A percentile compares a stretch with the other conserved stretches of the same genome.
Evolutionary conservation across 30 jellyfish, hydroid and myxozoan genomes (phyloP).

Genomic region (Aurelia sp.): DNA sequence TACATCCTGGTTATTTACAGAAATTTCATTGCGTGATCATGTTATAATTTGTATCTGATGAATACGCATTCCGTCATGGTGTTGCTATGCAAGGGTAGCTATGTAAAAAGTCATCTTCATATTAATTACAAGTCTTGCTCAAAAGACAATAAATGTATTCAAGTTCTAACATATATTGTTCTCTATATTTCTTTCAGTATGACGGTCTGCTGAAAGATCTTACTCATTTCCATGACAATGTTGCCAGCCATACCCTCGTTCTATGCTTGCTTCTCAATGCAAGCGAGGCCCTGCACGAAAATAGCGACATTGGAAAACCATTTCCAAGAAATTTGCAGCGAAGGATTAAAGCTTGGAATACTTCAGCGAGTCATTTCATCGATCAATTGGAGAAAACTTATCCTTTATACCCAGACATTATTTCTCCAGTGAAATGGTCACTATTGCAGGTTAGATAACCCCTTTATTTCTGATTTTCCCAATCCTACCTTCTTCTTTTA

Average conservation of each 20-base stretch:
- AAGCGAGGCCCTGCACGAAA: slow-evolving; percentile 18
- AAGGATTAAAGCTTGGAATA: slow-evolving; percentile 49
- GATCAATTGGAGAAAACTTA: slow-evolving; percentile 18
- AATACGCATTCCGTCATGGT: too few relatives aligned
- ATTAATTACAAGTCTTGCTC: too few relatives aligned
- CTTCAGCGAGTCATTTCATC: slow-evolving; percentile 69
- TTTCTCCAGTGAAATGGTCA: slow-evolving; percentile 23
- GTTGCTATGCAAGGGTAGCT: too few relatives aligned
- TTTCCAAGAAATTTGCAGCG: slow-evolving; percentile 14
- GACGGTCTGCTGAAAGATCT: slow-evolving; percentile 55
- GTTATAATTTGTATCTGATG: too few relatives aligned
- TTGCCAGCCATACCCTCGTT: slow-evolving; percentile 37
- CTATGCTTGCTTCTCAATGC: slow-evolving; percentile 40
- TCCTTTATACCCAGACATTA: slow-evolving; percentile 75
- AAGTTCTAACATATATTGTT: background rate
- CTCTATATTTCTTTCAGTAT: slow-evolving; percentile 41
- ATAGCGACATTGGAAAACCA: slow-evolving; percentile 2
- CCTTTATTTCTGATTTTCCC: background rate
- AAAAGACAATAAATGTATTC: too few relatives aligned
- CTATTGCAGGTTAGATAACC: slow-evolving; percentile 19
- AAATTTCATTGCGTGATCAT: too few relatives aligned
- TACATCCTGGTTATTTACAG: too few relatives aligned
- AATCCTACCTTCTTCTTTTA: too few relatives aligned
- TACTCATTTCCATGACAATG: slow-evolving; percentile 58
- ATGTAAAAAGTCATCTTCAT: too few relatives aligned